A percentile compares a stretch with the other conserved stretches of the same genome.
phyloP scores from a whole-genome alignment of 2,797 vertebrate genomes.

The Lepilemur septentrionalis region DNA sequence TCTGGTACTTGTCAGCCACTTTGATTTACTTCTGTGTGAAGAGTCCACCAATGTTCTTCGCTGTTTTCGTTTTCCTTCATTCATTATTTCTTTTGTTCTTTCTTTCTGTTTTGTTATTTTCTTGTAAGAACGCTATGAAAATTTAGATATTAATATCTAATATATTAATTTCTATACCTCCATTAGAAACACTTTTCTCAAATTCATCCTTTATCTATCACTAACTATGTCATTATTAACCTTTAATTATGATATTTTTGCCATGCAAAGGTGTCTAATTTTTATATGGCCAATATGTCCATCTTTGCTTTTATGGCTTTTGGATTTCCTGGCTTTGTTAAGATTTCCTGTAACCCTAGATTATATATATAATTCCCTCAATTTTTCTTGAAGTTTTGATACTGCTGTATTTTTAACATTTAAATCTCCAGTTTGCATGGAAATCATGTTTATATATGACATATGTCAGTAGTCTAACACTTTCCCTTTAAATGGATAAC shows the following conservation, averaged over 20 bases:
- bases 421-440: background rate
- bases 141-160: background rate
- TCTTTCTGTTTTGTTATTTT: background rate
- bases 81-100: background rate
- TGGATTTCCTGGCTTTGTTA: background rate
- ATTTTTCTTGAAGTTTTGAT: background rate
- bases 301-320: background rate
- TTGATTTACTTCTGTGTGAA: background rate
- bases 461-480: background rate
- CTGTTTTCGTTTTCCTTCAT: background rate
- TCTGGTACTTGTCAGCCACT: background rate
- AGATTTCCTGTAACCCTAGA: background rate
- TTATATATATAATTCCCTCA: background rate
- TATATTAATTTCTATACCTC: background rate
- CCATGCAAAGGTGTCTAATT: background rate
- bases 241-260: slow-evolving; percentile 3
- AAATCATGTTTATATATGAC: background rate
- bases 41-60: background rate
- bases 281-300: background rate
- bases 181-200: slow-evolving; percentile 4
- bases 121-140: background rate
- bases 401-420: background rate
- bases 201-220: background rate
- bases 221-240: background rate
- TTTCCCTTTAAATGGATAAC: background rate